These are phyloP conservation scores for Gephyroberyx darwinii DNA, from an alignment of 2,797 vertebrate species.

Conservation along the genomic window DNA sequence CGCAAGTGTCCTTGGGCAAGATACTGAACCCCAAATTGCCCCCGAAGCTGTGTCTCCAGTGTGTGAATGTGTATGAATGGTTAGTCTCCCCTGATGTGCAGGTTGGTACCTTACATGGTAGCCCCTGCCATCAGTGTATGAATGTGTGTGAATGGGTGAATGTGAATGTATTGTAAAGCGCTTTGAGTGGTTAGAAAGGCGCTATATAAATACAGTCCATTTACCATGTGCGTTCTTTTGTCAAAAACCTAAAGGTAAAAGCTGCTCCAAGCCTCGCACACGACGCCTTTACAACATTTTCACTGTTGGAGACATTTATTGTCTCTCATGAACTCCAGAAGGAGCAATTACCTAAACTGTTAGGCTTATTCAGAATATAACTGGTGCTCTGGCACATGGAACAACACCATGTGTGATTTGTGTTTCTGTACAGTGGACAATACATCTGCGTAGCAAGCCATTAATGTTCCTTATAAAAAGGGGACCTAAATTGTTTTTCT, in stretches of 20 bases:
- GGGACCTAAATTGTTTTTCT: background rate
- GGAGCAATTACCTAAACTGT: background rate
- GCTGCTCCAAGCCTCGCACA: background rate
- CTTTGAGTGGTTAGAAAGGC: too few relatives aligned
- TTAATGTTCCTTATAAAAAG: slow-evolving; percentile 15
- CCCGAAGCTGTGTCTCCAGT: too few relatives aligned
- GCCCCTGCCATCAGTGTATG: too few relatives aligned
- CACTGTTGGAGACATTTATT: too few relatives aligned
- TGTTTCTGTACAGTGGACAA: background rate
- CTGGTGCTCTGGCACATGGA: background rate
- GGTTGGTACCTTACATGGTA: too few relatives aligned
- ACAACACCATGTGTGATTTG: slow-evolving; percentile 9
- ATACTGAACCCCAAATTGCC: too few relatives aligned
- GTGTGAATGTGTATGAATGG: too few relatives aligned
- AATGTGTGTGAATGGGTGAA: too few relatives aligned
- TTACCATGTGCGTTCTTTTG: background rate
- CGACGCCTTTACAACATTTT: background rate
- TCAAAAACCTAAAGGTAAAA: background rate
- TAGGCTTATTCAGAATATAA: slow-evolving; percentile 7
- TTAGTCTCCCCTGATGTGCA: too few relatives aligned
- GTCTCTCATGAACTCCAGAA: background rate
- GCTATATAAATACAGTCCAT: too few relatives aligned
- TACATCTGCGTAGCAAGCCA: slow-evolving; percentile 5
- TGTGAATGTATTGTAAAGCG: too few relatives aligned
- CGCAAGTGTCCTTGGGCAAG: too few relatives aligned